Conservation (phyloP, 2,797 vertebrate genomes). For the Ctenochaetus hawaiiensis region DNA sequence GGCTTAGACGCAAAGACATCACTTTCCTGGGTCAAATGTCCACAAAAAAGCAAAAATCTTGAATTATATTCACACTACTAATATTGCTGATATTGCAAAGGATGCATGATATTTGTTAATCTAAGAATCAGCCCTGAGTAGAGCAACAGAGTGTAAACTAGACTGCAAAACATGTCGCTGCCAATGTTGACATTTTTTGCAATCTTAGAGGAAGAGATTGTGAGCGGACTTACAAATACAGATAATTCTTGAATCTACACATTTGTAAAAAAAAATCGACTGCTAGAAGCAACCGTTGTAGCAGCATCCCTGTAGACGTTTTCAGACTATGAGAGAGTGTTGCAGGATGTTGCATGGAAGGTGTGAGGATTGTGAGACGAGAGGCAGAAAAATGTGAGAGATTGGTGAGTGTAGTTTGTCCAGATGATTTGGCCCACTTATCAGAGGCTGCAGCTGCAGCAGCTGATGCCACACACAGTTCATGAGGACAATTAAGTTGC, state of each 20-base stretch:
- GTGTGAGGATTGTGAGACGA: background rate
- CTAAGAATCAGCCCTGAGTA: too few relatives aligned
- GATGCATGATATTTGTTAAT: too few relatives aligned
- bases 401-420: background rate
- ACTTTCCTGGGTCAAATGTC: background rate
- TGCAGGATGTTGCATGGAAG: slow-evolving; percentile 6
- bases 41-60: background rate
- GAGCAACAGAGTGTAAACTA: too few relatives aligned
- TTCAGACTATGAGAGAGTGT: background rate
- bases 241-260: background rate
- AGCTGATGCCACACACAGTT: background rate
- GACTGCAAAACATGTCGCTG: too few relatives aligned
- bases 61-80: background rate
- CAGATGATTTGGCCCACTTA: background rate
- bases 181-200: too few relatives aligned
- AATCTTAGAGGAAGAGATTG: too few relatives aligned
- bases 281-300: background rate
- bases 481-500: background rate
- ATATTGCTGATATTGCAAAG: background rate
- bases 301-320: background rate
- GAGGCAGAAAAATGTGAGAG: background rate
- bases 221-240: background rate
- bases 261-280: background rate
- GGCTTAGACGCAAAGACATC: background rate
- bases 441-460: slow-evolving; percentile 24